These are phyloP conservation scores for Drosophila trapezifrons DNA, from an alignment of 1,140 invertebrate species.

Conservation along the genomic window DNA sequence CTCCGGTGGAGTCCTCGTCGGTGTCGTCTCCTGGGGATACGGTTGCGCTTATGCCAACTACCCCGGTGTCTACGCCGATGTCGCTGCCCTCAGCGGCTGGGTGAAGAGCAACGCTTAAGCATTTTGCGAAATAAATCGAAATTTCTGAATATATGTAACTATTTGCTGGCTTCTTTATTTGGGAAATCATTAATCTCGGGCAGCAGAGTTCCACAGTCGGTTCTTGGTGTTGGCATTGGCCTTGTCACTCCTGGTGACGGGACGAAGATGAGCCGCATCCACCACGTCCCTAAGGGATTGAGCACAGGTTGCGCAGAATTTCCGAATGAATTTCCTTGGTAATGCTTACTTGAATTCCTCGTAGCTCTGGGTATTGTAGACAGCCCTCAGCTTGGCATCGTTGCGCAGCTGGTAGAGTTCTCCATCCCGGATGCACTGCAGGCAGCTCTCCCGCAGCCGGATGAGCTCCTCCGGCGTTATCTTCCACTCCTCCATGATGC, in stretches of 20 bases:
- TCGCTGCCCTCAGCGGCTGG: too few relatives aligned
- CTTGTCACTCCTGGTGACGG: slow-evolving; percentile 83
- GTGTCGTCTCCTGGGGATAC: slow-evolving; percentile 87
- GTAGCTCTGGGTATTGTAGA: slow-evolving; percentile 86
- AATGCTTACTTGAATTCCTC: slow-evolving; percentile 86
- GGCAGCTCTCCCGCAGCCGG: slow-evolving; percentile 55
- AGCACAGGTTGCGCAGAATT: background rate
- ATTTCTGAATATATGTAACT: background rate
- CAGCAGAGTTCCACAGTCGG: slow-evolving; percentile 79
- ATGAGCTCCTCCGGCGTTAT: slow-evolving; percentile 73
- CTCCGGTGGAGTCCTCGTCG: slow-evolving; percentile 75
- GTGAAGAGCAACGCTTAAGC: slow-evolving; percentile 12
- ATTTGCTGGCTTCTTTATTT: slow-evolving; percentile 42
- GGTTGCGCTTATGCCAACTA: slow-evolving; percentile 85
- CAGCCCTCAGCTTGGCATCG: slow-evolving; percentile 87
- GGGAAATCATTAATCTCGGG: slow-evolving; percentile 26
- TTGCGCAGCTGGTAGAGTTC: slow-evolving; percentile 86
- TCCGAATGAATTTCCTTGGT: background rate
- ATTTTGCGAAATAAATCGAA: slow-evolving; percentile 23
- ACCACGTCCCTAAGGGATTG: slow-evolving; percentile 82
- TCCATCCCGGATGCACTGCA: slow-evolving; percentile 78
- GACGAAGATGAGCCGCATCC: slow-evolving; percentile 84
- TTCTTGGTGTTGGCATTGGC: slow-evolving; percentile 72
- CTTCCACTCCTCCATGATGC: slow-evolving; percentile 43
- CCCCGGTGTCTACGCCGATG: slow-evolving; percentile 78